Base-by-base conservation (phyloP, 2,888 invertebrate genomes). In the Dilophus febrilis region DNA sequence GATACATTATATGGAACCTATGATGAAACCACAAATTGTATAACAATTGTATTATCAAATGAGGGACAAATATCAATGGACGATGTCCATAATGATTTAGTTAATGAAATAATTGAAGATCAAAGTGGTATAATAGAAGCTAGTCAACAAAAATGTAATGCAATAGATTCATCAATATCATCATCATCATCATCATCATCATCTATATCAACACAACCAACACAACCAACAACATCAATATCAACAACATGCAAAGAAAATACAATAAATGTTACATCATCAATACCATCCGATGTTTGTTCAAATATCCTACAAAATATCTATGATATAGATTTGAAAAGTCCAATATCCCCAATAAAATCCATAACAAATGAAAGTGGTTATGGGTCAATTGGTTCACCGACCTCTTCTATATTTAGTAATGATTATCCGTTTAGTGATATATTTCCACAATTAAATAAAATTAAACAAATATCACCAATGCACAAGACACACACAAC, bases 1-100 rank as follows among this genome's bases (percentile, higher is more conserved):
- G 78, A 79, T 47, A 69, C 77, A 14, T 70, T 81, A 47, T 80
- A 76, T 49, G 78, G 77, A 30, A 79, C 74, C 40, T 76, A 74
- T 51, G 77, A 80, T 53, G 79, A 79, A 55, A 70, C 67, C 42
- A 76, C 74, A 14, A 77, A 81, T 54, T 78, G 77, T 47, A 71
- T 82, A 42, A 82, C 80, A 1, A 72, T 83, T 12, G 72, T 80
- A 48, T 72, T 80, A 48, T 71, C 74, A 16, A 58, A 61, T 37
- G 74, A 72, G n/a, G n/a, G n/a, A n/a, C n/a, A n/a, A n/a, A n/a
- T n/a, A n/a, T n/a, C n/a, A n/a, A n/a, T n/a, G n/a, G n/a, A n/a
- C n/a, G n/a, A n/a, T n/a, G n/a, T n/a, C n/a, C n/a, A n/a, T 45
- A 70, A 72, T 31, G 70, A 70, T 40, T 62, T 17, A 29, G 22